Base-by-base conservation (phyloP, 2,113 vertebrate genomes). In the Clinocottus analis region DNA sequence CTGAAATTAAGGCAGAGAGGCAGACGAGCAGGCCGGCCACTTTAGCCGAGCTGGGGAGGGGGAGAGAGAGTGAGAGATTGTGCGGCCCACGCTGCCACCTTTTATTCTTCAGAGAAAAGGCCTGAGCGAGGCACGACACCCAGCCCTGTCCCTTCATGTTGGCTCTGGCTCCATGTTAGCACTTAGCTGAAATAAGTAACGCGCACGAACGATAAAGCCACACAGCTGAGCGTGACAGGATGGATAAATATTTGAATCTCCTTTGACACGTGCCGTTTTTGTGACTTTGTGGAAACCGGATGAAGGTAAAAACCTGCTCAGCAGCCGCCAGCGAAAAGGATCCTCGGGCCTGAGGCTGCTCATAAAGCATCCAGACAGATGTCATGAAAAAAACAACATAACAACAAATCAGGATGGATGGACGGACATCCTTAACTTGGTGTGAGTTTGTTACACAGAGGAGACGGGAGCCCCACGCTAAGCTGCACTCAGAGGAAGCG, bases 1-100 rank as follows among this genome's bases (percentile, higher is more conserved):
- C 89, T 85, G 88, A 91, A 91, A 91, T 87, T 91, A 90, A 91
- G 89, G 79, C 85, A 67, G 82, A 85, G 75, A 85, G 89, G 86
- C 85, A 86, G 91, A 78, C 55, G 33, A 74, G 75, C 75, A 56
- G 73, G 72, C 64, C 75, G 47, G 83, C 81, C 75, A 75, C 83
- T 84, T 85, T 78, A 71, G 41, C 56, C 84, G 60, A 59, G 65
- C 10, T 0, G 39, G 11, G 3, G 39, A 41, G 10, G 37, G 7
- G 37, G 12, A 39, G 37, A 39, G 37, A 39, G 37, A 39, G 37
- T 3, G 37, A 39, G 37, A n/a, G n/a, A n/a, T n/a, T n/a, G n/a
- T n/a, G n/a, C n/a, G n/a, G n/a, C n/a, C n/a, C n/a, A n/a, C n/a
- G n/a, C n/a, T n/a, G n/a, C n/a, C n/a, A n/a, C 88, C 89, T 90